Conservation (phyloP, 2,113 vertebrate species). For the Tupaia chinensis region DNA sequence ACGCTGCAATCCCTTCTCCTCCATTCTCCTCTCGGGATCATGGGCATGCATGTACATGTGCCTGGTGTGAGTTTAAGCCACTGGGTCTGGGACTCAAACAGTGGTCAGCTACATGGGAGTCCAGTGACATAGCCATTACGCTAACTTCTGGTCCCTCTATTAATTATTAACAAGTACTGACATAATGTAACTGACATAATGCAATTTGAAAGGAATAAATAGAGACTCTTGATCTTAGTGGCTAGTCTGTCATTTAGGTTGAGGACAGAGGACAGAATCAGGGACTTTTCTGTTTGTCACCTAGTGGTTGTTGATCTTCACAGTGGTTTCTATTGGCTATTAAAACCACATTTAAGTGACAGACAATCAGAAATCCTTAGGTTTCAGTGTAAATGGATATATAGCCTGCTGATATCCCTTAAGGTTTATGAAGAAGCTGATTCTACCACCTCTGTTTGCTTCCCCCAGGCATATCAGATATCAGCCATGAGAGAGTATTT, state of each 20-base stretch:
- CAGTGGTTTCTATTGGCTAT: background rate
- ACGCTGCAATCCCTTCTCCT: too few relatives aligned
- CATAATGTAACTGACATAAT: background rate
- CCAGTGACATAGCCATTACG: too few relatives aligned
- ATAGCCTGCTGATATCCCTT: background rate
- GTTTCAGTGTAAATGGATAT: background rate
- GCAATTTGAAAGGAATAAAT: background rate
- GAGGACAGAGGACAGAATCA: background rate
- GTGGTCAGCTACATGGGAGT: too few relatives aligned
- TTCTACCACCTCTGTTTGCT: background rate
- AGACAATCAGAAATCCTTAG: background rate
- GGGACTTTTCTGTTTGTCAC: background rate
- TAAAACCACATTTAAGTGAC: background rate
- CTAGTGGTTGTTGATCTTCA: background rate
- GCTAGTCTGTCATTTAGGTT: background rate
- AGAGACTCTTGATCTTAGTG: background rate
- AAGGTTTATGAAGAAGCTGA: background rate
- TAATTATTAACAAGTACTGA: background rate
- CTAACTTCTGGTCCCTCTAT: background rate
- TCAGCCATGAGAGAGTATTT: background rate
- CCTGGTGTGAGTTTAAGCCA: too few relatives aligned
- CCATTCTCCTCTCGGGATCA: too few relatives aligned
- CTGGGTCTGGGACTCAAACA: too few relatives aligned
- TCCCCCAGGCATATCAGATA: background rate
- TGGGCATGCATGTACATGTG: too few relatives aligned